Base-by-base conservation (phyloP, 2,797 vertebrate species). In the Leptodactylus fallax region DNA sequence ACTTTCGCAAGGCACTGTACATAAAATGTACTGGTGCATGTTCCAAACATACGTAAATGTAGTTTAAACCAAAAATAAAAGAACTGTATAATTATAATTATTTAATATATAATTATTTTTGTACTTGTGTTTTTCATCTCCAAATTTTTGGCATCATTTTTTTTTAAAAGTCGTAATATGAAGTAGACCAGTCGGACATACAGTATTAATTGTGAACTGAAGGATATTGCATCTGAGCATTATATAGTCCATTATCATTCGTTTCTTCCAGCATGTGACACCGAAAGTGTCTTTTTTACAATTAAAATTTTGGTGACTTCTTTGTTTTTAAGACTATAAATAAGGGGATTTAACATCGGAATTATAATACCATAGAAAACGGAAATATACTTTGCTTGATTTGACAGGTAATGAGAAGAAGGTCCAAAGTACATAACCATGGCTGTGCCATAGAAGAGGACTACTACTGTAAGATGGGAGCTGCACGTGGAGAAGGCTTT, bases 291-390 rank as follows among this genome's bases (percentile, higher is more conserved):
- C 8, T 47, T 21, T 4, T 74, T 49, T 21, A n/a, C 14, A 2
- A 21, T 10, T 0, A 79, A 79, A 0, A 79, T 45, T 79, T 79
- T 79, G 55, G 90, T 92, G 1, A 93, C 90, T 69, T 92, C 92
- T 16, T 85, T 91, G 49, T 93, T 93, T 17, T 92, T 92, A 36
- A 93, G 36, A 0, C 91, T 92, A 56, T 93, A 93, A 83, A 92
- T 91, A 36, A 93, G 91, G 13, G 92, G 92, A 16, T 93, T 93
- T 69, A 93, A 86, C 47, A 90, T 56, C 0, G 92, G 92, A 9
- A 90, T 87, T 0, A 93, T 51, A 27, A 91, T 86, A 10, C 90
- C 91, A 81, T 90, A 85, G 13, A 85, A 36, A 13, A 85, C 2
- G 1, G 67, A 45, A 0, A 85, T 49, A 58, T 88, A 81, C n/a